A percentile compares a stretch with the other conserved stretches of the same genome.
phyloP scores from a whole-genome alignment of 2,797 vertebrate species.

The Arnoldichthys spilopterus region DNA sequence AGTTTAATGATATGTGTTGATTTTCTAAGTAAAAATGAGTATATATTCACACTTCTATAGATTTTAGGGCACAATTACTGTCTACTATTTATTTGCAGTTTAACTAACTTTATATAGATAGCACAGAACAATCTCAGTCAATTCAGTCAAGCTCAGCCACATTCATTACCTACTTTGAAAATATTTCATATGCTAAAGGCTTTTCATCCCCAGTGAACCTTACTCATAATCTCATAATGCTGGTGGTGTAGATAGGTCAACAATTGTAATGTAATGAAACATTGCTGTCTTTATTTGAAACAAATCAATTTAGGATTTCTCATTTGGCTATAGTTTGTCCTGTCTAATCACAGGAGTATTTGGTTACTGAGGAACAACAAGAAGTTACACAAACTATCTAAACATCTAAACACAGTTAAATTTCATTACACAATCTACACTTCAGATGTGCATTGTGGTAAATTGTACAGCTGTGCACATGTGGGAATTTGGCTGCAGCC shows the following conservation, averaged over 20 bases:
- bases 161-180: not conserved
- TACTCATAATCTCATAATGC: not conserved
- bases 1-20: too few relatives aligned
- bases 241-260: constrained; percentile 13
- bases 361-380: constrained; percentile 25
- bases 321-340: constrained; percentile 7
- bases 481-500: constrained; percentile 43
- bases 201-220: not conserved
- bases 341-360: constrained; percentile 28
- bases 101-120: constrained; percentile 2
- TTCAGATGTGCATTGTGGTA: not conserved
- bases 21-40: too few relatives aligned
- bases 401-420: constrained; percentile 34
- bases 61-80: too few relatives aligned
- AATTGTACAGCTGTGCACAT: constrained; percentile 36
- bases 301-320: constrained; percentile 30
- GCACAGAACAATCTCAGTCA: too few relatives aligned
- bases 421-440: constrained; percentile 24
- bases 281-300: constrained; percentile 15
- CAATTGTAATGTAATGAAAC: not conserved
- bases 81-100: not conserved
- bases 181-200: not conserved
- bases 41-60: too few relatives aligned
- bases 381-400: constrained; percentile 27
- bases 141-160: not conserved